Evolutionary conservation across 2,113 vertebrate genomes (phyloP).

Genomic region (Tor tambroides): DNA sequence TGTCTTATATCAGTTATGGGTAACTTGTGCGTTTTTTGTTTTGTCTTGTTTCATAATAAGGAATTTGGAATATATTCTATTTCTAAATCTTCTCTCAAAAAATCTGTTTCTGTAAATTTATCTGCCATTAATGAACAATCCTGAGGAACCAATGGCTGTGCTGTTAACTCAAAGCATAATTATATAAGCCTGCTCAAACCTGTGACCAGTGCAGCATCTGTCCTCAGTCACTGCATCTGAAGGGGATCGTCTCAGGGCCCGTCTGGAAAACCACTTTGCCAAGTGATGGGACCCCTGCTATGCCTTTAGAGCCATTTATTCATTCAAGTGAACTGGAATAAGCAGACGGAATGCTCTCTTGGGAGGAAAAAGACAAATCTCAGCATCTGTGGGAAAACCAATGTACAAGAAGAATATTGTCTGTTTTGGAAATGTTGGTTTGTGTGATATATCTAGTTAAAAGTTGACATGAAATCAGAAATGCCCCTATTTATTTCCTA

Average conservation of each 20-base stretch:
- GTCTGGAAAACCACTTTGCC: conserved; percentile 19
- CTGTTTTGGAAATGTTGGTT: neutral
- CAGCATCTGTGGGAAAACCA: neutral
- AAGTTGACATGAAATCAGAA: neutral
- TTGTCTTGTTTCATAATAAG: conserved; percentile 6
- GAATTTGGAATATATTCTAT: neutral
- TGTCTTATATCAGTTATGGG: neutral
- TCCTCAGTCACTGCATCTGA: neutral
- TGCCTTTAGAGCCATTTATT: conserved; percentile 7
- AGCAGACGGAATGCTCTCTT: neutral
- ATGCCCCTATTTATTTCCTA: neutral
- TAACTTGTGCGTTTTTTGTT: neutral
- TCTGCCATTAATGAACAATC: neutral
- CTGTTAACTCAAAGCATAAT: neutral
- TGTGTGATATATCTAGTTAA: neutral
- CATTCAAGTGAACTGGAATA: conserved; percentile 19
- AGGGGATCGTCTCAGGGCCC: neutral
- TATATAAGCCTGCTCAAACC: neutral
- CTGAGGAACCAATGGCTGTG: neutral
- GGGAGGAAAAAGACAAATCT: conserved; percentile 1
- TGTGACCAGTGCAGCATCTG: conserved; percentile 1
- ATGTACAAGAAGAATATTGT: neutral
- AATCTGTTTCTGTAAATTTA: neutral
- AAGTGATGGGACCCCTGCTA: conserved; percentile 20
- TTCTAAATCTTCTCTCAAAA: conserved; percentile 9